Evolutionary conservation across 2,113 vertebrate genomes (phyloP).

Genomic region (Eretmochelys imbricata): DNA sequence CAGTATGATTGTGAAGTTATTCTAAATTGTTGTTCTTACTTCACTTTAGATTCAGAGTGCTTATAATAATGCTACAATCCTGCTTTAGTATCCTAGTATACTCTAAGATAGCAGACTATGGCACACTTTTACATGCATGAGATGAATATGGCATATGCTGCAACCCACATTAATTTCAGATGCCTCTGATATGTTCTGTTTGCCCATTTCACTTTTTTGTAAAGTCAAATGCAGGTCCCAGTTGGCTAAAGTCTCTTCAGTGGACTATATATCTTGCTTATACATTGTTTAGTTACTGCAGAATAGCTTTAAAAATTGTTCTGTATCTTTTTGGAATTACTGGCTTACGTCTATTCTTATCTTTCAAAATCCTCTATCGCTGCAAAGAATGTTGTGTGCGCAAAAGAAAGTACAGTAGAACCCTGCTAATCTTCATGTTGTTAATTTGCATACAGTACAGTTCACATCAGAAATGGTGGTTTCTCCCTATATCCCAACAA

Average conservation of each 20-base stretch:
- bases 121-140: neutral
- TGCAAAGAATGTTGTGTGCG: neutral
- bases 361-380: neutral
- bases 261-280: neutral
- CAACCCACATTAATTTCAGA: neutral
- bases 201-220: neutral
- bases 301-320: neutral
- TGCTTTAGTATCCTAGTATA: neutral
- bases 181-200: neutral
- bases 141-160: neutral
- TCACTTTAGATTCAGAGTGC: neutral
- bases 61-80: neutral
- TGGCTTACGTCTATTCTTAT: neutral
- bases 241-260: neutral
- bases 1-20: neutral
- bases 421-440: neutral
- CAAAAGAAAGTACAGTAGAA: neutral
- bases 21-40: neutral
- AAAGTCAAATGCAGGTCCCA: neutral
- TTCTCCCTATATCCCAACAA: neutral
- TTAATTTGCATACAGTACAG: neutral
- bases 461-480: neutral
- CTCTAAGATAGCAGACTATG: neutral
- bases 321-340: neutral
- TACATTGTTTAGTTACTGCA: neutral